These are phyloP conservation scores for Eurypyga helias DNA, from an alignment of 2,113 vertebrate genomes.

Conservation along the genomic window DNA sequence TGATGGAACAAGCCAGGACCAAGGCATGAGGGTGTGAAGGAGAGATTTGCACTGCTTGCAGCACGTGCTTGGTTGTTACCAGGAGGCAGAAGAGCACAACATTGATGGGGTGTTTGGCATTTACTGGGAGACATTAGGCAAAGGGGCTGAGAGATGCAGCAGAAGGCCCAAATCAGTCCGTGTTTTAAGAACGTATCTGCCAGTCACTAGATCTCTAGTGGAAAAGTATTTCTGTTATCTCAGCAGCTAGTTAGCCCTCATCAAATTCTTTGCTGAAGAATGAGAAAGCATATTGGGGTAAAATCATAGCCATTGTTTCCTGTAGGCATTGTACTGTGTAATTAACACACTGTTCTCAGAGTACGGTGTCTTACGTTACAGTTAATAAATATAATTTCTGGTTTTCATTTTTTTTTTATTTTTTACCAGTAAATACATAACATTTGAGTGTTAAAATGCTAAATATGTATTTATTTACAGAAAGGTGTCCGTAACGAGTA, in stretches of 20 bases:
- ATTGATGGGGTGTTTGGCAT: not conserved
- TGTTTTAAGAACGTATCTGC: fast-evolving
- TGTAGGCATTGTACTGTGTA: not conserved
- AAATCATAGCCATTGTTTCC: not conserved
- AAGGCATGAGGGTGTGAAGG: not conserved
- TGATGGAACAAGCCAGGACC: not conserved
- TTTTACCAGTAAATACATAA: not conserved
- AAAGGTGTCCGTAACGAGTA: not conserved
- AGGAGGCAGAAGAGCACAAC: not conserved
- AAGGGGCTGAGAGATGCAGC: not conserved
- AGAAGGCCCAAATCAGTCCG: not conserved
- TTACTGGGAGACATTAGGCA: not conserved
- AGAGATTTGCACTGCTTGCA: not conserved
- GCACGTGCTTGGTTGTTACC: not conserved
- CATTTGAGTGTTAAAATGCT: not conserved
- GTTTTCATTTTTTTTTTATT: not conserved
- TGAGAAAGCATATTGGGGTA: not conserved
- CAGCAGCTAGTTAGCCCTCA: not conserved
- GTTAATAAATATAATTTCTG: not conserved
- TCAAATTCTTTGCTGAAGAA: not conserved
- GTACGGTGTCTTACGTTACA: not conserved
- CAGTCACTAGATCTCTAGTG: not conserved
- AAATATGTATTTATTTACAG: not conserved
- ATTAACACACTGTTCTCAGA: not conserved
- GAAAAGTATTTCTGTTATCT: not conserved